Conservation (phyloP, 2,113 vertebrate species). For the Brachyhypopomus occidentalis region DNA sequence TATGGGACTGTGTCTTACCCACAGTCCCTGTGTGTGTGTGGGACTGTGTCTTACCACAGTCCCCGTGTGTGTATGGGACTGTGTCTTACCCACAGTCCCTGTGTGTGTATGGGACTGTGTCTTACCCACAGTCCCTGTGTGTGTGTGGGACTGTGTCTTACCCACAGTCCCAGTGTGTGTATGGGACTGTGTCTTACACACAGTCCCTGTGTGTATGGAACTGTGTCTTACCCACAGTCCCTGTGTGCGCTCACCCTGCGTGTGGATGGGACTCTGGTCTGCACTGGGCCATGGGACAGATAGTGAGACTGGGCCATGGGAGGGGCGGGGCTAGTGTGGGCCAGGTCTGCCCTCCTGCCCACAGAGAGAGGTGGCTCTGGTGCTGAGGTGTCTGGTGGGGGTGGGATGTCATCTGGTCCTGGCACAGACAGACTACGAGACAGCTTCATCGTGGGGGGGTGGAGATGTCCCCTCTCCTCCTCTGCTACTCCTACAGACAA, state of each 20-base stretch:
- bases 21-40: too few relatives aligned
- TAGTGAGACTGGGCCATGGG: constrained; percentile 68
- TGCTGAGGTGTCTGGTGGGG: constrained; percentile 86
- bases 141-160: too few relatives aligned
- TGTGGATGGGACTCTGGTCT: constrained; percentile 41
- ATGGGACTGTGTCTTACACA: too few relatives aligned
- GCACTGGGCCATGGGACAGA: constrained; percentile 68
- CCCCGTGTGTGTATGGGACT: too few relatives aligned
- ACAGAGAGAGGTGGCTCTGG: constrained; percentile 86
- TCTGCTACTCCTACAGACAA: constrained; percentile 79
- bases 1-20: too few relatives aligned
- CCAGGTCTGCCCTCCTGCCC: constrained; percentile 63
- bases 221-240: neutral
- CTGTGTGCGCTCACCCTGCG: constrained; percentile 40
- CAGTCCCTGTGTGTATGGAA: too few relatives aligned
- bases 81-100: too few relatives aligned
- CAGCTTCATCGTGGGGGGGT: constrained; percentile 87
- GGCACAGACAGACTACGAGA: constrained; percentile 90
- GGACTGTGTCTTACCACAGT: too few relatives aligned
- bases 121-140: too few relatives aligned
- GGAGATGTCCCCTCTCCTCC: constrained; percentile 85
- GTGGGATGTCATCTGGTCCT: constrained; percentile 88
- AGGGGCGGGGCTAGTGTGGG: constrained; percentile 65
- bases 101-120: too few relatives aligned
- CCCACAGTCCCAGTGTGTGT: too few relatives aligned